phyloP scores from a whole-genome alignment of 1,140 invertebrate genomes.

The Plodia interpunctella region DNA sequence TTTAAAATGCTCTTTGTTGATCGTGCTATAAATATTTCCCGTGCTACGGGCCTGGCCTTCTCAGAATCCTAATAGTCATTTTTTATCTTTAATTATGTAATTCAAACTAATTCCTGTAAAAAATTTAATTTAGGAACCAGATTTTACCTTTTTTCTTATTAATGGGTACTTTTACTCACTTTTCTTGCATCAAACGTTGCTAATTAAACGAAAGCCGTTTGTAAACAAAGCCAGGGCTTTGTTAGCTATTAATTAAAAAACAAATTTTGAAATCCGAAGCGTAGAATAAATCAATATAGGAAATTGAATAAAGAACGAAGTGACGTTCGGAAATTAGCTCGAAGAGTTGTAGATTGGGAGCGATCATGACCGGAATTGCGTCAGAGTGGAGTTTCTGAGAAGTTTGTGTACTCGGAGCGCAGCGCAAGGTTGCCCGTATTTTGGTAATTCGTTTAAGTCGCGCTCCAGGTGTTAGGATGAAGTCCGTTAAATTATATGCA shows the following conservation, averaged over 20 bases:
- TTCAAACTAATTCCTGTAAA: constrained; percentile 39
- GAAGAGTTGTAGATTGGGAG: constrained; percentile 66
- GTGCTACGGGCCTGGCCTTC: constrained; percentile 18
- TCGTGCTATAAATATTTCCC: constrained; percentile 13
- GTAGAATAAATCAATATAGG: constrained; percentile 55
- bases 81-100: constrained; percentile 47
- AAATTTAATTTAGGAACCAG: constrained; percentile 36
- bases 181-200: constrained; percentile 23
- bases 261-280: constrained; percentile 43
- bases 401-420: constrained; percentile 56
- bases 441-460: constrained; percentile 29
- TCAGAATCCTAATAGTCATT: constrained; percentile 36
- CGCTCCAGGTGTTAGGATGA: background rate
- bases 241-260: constrained; percentile 30
- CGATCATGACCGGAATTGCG: constrained; percentile 73
- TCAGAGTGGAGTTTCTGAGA: constrained; percentile 62
- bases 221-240: constrained; percentile 19
- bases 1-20: background rate
- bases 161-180: constrained; percentile 12
- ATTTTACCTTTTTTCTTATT: constrained; percentile 13
- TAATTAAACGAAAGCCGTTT: constrained; percentile 24
- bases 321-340: constrained; percentile 74
- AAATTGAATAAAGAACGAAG: constrained; percentile 76
- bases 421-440: constrained; percentile 46
- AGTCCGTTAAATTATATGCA: background rate